phyloP scores from a whole-genome alignment of 2,797 vertebrate species.

The Pristis pectinata region DNA sequence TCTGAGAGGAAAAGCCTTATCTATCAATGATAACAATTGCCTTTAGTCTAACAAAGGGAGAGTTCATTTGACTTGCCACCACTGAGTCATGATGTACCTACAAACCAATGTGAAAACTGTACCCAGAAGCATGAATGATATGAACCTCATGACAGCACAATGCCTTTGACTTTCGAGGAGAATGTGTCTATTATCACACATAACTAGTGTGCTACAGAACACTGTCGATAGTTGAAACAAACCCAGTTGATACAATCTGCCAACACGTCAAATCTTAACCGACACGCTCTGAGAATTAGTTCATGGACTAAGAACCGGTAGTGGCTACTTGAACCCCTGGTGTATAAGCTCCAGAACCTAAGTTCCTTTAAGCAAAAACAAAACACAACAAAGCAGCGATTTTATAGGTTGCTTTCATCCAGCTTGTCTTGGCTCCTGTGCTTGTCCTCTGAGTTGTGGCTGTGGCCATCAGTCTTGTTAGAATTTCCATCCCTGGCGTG shows the following conservation, averaged over 20 bases:
- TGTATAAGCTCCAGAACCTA: not conserved
- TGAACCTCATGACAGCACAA: not conserved
- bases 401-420: constrained; percentile 78
- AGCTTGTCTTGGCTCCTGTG: constrained; percentile 68
- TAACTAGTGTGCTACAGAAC: not conserved
- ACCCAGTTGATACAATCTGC: not conserved
- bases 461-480: not conserved
- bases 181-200: not conserved
- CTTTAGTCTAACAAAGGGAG: not conserved
- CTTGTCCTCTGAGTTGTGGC: not conserved
- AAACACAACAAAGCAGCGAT: not conserved
- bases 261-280: not conserved
- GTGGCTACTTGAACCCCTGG: not conserved
- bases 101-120: not conserved
- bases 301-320: not conserved
- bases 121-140: not conserved
- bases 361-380: not conserved
- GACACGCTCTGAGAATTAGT: not conserved
- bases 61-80: not conserved
- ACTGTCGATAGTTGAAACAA: not conserved
- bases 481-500: constrained; percentile 58
- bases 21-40: not conserved
- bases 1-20: not conserved
- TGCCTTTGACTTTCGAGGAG: not conserved
- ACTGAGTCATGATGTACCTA: not conserved